phyloP scores from a whole-genome alignment of 1,140 invertebrate genomes.

The Chymomyza costata region DNA sequence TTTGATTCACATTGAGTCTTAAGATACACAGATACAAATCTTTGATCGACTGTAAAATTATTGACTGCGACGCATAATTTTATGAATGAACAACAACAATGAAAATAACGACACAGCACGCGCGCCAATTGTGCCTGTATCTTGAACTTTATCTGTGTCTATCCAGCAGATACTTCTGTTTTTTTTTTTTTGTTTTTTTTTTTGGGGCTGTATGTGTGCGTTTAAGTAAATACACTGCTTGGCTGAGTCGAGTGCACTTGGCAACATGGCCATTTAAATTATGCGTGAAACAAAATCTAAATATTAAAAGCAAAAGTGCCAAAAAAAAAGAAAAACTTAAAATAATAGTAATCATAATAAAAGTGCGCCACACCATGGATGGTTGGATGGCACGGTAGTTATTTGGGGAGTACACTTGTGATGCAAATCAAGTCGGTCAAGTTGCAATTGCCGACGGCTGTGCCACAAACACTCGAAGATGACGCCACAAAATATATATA shows the following conservation, averaged over 20 bases:
- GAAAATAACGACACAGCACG: slow-evolving; percentile 46
- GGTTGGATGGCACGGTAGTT: too few species aligned
- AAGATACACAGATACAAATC: slow-evolving; percentile 69
- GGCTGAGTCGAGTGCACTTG: slow-evolving; percentile 60
- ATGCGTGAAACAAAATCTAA: slow-evolving; percentile 72
- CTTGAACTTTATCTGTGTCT: too few species aligned
- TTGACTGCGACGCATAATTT: slow-evolving; percentile 68
- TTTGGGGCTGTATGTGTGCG: too few species aligned
- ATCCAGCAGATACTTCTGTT: too few species aligned
- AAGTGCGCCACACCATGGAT: too few species aligned
- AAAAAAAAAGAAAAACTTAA: slow-evolving; percentile 22
- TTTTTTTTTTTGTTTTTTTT: too few species aligned
- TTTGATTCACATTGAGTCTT: too few species aligned
- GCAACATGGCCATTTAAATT: slow-evolving; percentile 67
- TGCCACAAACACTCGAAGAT: slow-evolving; percentile 17
- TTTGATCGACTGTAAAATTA: slow-evolving; percentile 72
- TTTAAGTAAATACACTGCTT: slow-evolving; percentile 22
- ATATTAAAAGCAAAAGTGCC: slow-evolving; percentile 67
- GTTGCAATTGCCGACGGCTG: slow-evolving; percentile 34
- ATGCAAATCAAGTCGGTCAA: slow-evolving; percentile 72
- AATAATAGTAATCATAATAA: too few species aligned
- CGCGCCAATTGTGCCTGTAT: slow-evolving; percentile 43
- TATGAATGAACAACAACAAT: slow-evolving; percentile 51
- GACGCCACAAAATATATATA: slow-evolving; percentile 28
- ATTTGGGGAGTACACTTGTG: slow-evolving; percentile 73